Evolutionary conservation across 64 coral and sea anemone genomes (phyloP), one percentile per base, ranked within the genome.

Genomic region (Trachythela sp.): DNA sequence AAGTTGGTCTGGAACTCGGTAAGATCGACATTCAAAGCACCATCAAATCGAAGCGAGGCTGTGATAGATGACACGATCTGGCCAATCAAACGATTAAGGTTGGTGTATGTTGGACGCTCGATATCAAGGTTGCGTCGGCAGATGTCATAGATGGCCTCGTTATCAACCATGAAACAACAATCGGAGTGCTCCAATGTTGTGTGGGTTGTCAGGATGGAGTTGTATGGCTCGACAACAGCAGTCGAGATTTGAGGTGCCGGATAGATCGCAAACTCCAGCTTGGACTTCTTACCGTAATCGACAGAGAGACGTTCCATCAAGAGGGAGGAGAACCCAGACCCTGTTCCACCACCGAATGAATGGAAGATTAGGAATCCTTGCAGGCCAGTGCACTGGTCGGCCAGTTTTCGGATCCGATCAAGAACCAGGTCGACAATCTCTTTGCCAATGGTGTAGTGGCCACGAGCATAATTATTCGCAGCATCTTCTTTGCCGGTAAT

Each of bases 401-500:
- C 75, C 38, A 80, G 37, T 30, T 80, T 80, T 35, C 75, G 26
- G 75, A 80, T 80, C 9, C 75, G 32, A 22, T 80, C 75, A 20
- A 80, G 31, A 15, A 80, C 75, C 75, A 80, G 75, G 33, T 80
- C 75, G 4, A 80, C 75, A 80, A 80, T 80, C 75, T 80, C 75
- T 80, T 80, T 80, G 33, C 75, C 75, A 80, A 80, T 80, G 75
- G 75, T 80, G 75, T 80, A 80, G 37, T 80, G 75, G 31, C 75
- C 75, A 37, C 75, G 75, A 30, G 75, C 75, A 90, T 90, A 89
- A 71, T 70, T 89, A 14, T 70, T 72, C 22, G 75, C 45, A 9
- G 88, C 89, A 42, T 90, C 89, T 36, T 90, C 89, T 85, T 90
- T 90, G 42, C 89, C 89, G 36, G 89, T 90, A 48, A 90, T 84